Evolutionary conservation across 2,888 invertebrate genomes (phyloP), one percentile per base, ranked within the genome.

Genomic region (Nemotelus nigrinus): DNA sequence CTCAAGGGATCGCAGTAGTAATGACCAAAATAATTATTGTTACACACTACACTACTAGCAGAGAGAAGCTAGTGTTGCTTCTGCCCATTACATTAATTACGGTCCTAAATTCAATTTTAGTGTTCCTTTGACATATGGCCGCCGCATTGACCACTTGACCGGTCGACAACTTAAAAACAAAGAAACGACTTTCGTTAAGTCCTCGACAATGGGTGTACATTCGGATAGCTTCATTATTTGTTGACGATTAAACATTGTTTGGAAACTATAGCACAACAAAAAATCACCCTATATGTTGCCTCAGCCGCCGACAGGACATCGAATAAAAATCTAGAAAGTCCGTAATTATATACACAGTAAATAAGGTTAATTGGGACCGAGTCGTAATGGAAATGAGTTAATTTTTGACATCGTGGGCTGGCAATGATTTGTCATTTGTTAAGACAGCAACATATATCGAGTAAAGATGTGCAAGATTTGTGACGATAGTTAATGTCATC

Each of bases 371-470:
- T 72, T 72, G 71, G 71, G 58, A 72, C 45, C 57, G 44, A 47
- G 70, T 55, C 57, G 44, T 72, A 72, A 72, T 72, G 71, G 58
- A 72, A 72, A 72, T 72, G 58, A 72, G 71, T 72, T 72, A 72
- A 72, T 72, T 72, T 57, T 58, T 4, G 45, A n/a, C 57, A 8
- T 72, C 25, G 71, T 58, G 57, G 25, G 25, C 57, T 44, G 25
- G 25, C 44, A 47, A 72, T 44, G 57, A 72, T 72, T 72, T 57
- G 71, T 72, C 71, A 44, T 72, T 41, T 10, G n/a, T 45, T 72
- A 45, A 58, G 45, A 58, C 47, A 58, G 25, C 10, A 47, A 10
- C 8, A 71, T 57, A 44, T 8, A 6, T 43, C 3, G 41, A 57
- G 25, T 44, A n/a, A 39, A 58, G 44, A 57, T 60, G 8, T 25